Conservation (phyloP, 1,140 invertebrate species). For the Heterodera schachtii region DNA sequence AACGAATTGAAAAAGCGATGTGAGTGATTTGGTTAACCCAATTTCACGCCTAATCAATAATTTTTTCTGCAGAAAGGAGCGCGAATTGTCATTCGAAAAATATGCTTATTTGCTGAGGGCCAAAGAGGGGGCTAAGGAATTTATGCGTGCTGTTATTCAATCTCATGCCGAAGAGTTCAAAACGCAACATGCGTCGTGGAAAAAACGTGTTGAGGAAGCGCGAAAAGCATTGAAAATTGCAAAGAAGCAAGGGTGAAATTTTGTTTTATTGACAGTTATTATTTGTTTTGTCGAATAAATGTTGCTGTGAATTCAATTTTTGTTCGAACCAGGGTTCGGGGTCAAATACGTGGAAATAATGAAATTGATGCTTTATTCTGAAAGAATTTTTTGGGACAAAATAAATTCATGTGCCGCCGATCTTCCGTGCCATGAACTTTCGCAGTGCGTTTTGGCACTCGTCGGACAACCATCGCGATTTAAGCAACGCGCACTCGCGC, state of each 20-base stretch:
- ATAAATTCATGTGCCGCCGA: too few species aligned
- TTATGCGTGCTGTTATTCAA: constrained; percentile 49
- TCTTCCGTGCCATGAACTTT: constrained; percentile 68
- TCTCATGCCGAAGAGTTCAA: constrained; percentile 50
- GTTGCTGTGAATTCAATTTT: too few species aligned
- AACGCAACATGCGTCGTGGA: constrained; percentile 36
- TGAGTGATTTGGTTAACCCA: constrained; percentile 39
- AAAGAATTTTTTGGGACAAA: too few species aligned
- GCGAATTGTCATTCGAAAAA: constrained; percentile 44
- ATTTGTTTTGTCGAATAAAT: too few species aligned
- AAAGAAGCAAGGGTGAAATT: too few species aligned
- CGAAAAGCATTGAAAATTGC: constrained; percentile 34
- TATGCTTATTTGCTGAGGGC: constrained; percentile 49
- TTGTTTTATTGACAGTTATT: too few species aligned
- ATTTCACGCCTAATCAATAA: neutral
- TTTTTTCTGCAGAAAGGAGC: constrained; percentile 52
- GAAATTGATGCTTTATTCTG: too few species aligned
- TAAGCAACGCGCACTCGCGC: constrained; percentile 70
- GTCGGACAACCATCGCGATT: constrained; percentile 72
- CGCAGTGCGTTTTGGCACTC: constrained; percentile 72
- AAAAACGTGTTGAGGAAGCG: constrained; percentile 25
- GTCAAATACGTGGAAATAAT: too few species aligned
- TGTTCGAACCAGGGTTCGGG: too few species aligned
- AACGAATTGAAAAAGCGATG: constrained; percentile 56
- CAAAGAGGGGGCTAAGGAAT: constrained; percentile 48